Conservation (phyloP, 1,140 invertebrate species). For the Agrypnia vestita region DNA sequence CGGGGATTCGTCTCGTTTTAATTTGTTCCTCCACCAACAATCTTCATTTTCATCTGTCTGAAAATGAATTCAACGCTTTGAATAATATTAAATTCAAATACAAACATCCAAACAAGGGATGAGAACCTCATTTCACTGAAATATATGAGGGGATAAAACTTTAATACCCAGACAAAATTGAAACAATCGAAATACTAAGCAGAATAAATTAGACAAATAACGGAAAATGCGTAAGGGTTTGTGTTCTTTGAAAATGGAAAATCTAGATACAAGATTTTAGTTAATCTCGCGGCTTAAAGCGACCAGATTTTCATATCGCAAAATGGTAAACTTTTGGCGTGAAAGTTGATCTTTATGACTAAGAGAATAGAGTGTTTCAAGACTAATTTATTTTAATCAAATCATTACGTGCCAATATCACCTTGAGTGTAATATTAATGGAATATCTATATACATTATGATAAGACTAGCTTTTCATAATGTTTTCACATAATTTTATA, state of each 20-base stretch:
- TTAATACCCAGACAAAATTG: constrained; percentile 33
- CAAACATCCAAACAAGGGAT: not conserved
- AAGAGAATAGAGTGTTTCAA: too few relatives aligned
- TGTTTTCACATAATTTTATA: too few relatives aligned
- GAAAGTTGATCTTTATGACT: too few relatives aligned
- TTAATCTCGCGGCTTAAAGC: too few relatives aligned
- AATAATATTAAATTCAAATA: constrained; percentile 35
- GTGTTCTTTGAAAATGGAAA: constrained; percentile 8
- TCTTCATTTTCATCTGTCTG: constrained; percentile 6
- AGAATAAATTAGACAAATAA: constrained; percentile 18
- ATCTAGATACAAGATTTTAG: not conserved
- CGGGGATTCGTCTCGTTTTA: not conserved
- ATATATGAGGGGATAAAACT: constrained; percentile 7
- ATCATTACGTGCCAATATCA: too few relatives aligned
- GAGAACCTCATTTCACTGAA: constrained; percentile 10
- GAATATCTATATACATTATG: too few relatives aligned
- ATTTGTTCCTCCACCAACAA: not conserved
- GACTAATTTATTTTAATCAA: too few relatives aligned
- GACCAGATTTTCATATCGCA: too few relatives aligned
- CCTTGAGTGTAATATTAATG: too few relatives aligned
- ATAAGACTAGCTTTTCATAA: too few relatives aligned
- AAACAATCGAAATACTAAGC: constrained; percentile 22
- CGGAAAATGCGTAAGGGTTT: constrained; percentile 5
- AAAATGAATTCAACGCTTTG: constrained; percentile 11
- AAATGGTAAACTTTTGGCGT: too few relatives aligned